Evolutionary conservation across 2,113 vertebrate species (phyloP).

Genomic region (Crotalus helleri): DNA sequence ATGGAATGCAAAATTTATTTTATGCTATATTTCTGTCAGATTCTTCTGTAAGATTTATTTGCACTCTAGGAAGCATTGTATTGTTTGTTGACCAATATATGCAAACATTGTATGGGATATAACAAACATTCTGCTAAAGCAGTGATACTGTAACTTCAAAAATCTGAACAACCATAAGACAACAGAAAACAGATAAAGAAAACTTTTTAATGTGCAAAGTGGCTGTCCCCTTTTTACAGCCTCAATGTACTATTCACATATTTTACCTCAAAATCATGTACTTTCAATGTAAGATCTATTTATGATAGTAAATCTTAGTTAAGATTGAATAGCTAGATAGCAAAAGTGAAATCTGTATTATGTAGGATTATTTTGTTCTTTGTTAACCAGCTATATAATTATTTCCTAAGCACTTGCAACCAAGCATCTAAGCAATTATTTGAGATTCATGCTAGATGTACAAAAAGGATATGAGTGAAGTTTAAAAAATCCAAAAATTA

Average conservation of each 20-base stretch:
- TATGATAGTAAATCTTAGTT: background rate
- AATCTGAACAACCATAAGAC: background rate
- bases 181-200: background rate
- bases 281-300: background rate
- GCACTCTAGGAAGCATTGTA: background rate
- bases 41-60: background rate
- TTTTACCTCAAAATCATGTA: background rate
- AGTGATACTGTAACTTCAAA: background rate
- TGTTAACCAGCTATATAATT: background rate
- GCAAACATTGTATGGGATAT: background rate
- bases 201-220: background rate
- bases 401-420: background rate
- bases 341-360: background rate
- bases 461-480: background rate
- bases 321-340: background rate
- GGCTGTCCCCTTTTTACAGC: background rate
- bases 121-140: background rate
- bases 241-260: background rate
- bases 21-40: constrained; percentile 20
- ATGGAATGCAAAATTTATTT: background rate
- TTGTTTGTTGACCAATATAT: background rate
- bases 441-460: background rate
- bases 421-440: background rate
- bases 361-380: background rate
- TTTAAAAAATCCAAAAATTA: background rate